Percentiles rank a stretch among this genome's conserved stretches.
These are phyloP conservation scores for Hypsopygia costalis DNA, from an alignment of 2,888 invertebrate species.

Conservation along the genomic window DNA sequence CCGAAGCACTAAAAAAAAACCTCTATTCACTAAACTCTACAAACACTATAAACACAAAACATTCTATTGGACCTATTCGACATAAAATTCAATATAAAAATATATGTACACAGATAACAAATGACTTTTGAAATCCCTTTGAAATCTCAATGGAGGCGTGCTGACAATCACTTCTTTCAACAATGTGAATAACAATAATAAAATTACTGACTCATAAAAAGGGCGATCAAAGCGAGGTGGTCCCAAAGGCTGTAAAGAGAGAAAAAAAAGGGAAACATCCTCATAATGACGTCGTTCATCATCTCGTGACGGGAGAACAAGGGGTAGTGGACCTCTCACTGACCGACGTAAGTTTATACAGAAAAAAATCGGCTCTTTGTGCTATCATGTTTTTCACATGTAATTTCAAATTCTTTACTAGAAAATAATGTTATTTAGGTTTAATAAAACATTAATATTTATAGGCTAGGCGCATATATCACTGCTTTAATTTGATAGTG, in stretches of 20 bases:
- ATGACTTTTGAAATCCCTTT: conserved; percentile 26
- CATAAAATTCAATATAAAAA: no score
- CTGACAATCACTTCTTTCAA: conserved; percentile 31
- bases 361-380: background rate
- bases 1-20: no score
- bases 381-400: no score
- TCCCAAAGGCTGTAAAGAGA: conserved; percentile 44
- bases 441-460: no score
- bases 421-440: no score
- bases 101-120: conserved; percentile 3
- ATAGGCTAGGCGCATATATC: no score
- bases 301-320: conserved; percentile 24
- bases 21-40: no score
- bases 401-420: no score
- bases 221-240: conserved; percentile 45
- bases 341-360: background rate
- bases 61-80: no score
- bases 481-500: no score
- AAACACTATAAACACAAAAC: no score
- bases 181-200: conserved; percentile 40
- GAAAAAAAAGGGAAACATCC: conserved; percentile 34
- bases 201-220: conserved; percentile 53
- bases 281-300: conserved; percentile 47
- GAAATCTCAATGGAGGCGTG: conserved; percentile 35
- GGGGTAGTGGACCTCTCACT: conserved; percentile 10